These are phyloP conservation scores for Odontophorus gujanensis DNA, from an alignment of 2,113 vertebrate genomes.

Conservation along the genomic window DNA sequence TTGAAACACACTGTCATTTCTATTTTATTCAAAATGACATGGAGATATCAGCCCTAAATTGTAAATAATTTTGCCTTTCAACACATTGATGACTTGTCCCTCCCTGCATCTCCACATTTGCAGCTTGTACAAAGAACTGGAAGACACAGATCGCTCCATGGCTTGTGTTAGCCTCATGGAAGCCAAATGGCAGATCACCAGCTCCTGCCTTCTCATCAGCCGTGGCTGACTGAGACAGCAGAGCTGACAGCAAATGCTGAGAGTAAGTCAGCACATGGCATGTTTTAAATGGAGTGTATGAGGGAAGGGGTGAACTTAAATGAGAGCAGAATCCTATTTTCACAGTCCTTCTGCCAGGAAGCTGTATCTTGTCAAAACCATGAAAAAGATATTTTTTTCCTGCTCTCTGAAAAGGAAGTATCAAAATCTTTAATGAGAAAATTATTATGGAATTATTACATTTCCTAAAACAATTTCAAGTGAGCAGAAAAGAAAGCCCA, in stretches of 20 bases:
- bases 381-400: not conserved
- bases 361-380: not conserved
- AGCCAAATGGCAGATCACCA: not conserved
- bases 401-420: not conserved
- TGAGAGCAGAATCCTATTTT: not conserved
- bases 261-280: not conserved
- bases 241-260: not conserved
- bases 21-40: not conserved
- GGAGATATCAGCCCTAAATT: not conserved
- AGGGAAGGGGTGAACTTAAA: not conserved
- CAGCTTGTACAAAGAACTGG: not conserved
- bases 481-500: not conserved
- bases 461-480: not conserved
- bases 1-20: constrained; percentile 9
- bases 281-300: not conserved
- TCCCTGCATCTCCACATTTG: not conserved
- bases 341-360: not conserved
- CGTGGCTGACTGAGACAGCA: not conserved
- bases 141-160: not conserved
- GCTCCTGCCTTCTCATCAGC: not conserved
- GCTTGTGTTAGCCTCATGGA: not conserved
- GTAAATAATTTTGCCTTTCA: not conserved
- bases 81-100: not conserved
- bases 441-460: not conserved
- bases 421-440: not conserved